Evolutionary conservation across 2,888 invertebrate species (phyloP), one percentile per base, ranked within the genome.

Genomic region (Drosophila nigricruria): DNA sequence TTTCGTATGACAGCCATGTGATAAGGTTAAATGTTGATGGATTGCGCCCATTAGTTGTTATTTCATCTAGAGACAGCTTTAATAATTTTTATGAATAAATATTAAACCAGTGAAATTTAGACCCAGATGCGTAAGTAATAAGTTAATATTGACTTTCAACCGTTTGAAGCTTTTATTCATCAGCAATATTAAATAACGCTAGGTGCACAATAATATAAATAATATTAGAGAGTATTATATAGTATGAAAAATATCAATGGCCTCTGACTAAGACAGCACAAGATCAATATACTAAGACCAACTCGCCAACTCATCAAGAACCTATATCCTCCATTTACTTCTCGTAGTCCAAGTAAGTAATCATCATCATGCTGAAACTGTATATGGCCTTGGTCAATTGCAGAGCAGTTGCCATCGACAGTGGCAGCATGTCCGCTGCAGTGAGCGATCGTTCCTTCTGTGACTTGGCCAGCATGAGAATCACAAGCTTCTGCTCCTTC

Each of bases 301-400:
- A 5, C 10, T 49, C 3, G 3, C 5, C 14, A 8, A 14, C 2
- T 2, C 14, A 20, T 32, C 1, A 1, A 52, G 6, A 0, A 34
- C 10, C 14, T 18, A 20, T 14, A 3, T 5, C 14, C n/a, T 1
- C 20, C 1, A 5, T n/a, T 42, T n/a, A 64, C 4, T 45, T 63
- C 3, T 14, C 60, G 1, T 62, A 71, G 9, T 69, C 52, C 53
- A 81, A 52, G 56, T 78, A 81, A 0, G 64, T 81, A 5, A 79
- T 53, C 4, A 89, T 34, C 70, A 89, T 63, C 90, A 90, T 90
- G 71, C 42, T 75, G 16, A 74, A 79, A 23, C 82, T 89, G 18
- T 88, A 89, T 14, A 89, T 76, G 2, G 74, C 73, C 49, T 89
- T 89, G 38, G 90, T 83, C 23, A 89, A 25, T 47, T 81, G 71